phyloP scores from a whole-genome alignment of 2,888 invertebrate genomes.

The Noctua janthina region DNA sequence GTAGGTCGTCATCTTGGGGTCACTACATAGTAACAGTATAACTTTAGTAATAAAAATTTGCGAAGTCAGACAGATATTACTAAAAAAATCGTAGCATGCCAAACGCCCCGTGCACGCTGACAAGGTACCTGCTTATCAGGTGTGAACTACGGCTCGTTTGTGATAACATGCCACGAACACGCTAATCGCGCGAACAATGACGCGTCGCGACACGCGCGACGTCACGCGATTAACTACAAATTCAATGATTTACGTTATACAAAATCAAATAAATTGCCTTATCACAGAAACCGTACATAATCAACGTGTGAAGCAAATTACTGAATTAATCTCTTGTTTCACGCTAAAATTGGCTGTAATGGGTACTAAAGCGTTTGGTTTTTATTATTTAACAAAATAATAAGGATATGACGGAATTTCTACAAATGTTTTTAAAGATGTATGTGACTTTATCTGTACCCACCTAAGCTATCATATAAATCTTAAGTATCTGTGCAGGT shows the following conservation, averaged over 20 bases:
- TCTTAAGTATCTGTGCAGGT: no score
- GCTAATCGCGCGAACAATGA: constrained; percentile 11
- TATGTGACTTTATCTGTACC: no score
- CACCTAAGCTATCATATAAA: no score
- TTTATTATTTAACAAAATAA: not conserved
- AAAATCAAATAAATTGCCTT: constrained; percentile 7
- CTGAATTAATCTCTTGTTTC: constrained; percentile 14
- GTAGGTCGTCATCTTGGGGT: not conserved
- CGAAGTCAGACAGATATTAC: not conserved
- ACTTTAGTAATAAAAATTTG: not conserved
- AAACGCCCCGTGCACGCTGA: no score
- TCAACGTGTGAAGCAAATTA: constrained; percentile 20
- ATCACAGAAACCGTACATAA: constrained; percentile 20
- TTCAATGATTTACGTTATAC: constrained; percentile 11
- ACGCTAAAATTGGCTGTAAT: not conserved
- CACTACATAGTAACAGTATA: not conserved
- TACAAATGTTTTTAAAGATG: no score
- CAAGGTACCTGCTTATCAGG: not conserved
- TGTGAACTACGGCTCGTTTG: constrained; percentile 8
- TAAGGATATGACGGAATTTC: no score
- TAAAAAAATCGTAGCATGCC: not conserved
- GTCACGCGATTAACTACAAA: constrained; percentile 5
- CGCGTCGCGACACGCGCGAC: not conserved
- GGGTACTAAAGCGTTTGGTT: not conserved
- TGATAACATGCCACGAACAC: not conserved